A percentile compares a stretch with the other conserved stretches of the same genome.
phyloP scores from a whole-genome alignment of 2,113 vertebrate species.

The Cynopterus brachyotis region DNA sequence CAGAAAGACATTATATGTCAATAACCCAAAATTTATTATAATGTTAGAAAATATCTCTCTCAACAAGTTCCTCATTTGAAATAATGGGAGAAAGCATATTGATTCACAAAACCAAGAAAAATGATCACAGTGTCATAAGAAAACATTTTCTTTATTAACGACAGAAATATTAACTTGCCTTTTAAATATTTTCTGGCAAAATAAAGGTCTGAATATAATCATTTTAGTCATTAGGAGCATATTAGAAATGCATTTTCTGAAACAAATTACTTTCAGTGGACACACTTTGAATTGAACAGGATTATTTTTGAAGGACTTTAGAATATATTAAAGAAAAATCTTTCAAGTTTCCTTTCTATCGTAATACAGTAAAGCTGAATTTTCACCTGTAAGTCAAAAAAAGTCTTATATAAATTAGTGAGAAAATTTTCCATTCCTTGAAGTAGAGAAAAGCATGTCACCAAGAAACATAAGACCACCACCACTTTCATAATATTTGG shows the following conservation, averaged over 20 bases:
- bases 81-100: background rate
- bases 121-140: background rate
- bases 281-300: constrained; percentile 2
- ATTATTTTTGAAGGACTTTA: constrained; percentile 44
- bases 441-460: background rate
- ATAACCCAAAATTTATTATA: background rate
- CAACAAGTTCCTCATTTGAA: constrained; percentile 10
- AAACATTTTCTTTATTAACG: constrained; percentile 51
- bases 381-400: constrained; percentile 2
- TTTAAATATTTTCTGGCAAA: constrained; percentile 26
- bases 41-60: background rate
- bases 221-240: background rate
- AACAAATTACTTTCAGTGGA: background rate
- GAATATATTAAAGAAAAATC: background rate
- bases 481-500: background rate
- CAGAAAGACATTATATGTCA: background rate
- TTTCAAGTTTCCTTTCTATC: background rate
- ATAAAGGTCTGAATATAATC: background rate
- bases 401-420: background rate
- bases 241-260: constrained; percentile 6
- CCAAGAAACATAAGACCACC: background rate
- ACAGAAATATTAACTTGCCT: constrained; percentile 30
- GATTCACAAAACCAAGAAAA: constrained; percentile 28
- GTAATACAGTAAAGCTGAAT: background rate
- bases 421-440: background rate